Evolutionary conservation across 92 coral and sea anemone species (phyloP).

Genomic region (Palythoa caribaeorum): DNA sequence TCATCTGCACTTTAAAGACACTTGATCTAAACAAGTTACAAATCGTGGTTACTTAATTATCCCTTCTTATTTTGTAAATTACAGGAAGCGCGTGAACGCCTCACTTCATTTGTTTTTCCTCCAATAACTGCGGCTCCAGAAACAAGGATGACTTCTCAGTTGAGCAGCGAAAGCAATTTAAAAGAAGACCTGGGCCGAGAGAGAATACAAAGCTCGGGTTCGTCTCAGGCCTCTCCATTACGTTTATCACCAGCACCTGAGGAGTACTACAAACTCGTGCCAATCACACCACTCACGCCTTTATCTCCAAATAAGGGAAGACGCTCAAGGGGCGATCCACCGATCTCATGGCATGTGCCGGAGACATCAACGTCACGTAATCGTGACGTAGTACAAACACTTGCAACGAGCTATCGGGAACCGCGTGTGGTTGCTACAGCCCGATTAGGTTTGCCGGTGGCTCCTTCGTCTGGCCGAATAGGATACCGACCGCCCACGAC

Average conservation of each 20-base stretch:
- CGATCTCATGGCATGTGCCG: constrained; percentile 85
- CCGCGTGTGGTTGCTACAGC: constrained; percentile 80
- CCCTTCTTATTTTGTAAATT: background rate
- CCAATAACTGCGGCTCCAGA: constrained; percentile 7
- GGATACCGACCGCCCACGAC: constrained; percentile 35
- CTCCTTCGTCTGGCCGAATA: constrained; percentile 29
- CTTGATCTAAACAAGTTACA: no score
- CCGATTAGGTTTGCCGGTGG: constrained; percentile 40
- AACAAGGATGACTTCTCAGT: constrained; percentile 11
- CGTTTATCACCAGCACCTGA: constrained; percentile 93
- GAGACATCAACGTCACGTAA: constrained; percentile 76
- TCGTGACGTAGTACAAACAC: constrained; percentile 82
- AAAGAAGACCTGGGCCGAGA: constrained; percentile 47
- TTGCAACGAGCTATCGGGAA: constrained; percentile 75
- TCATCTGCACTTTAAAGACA: no score
- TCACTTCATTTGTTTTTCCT: constrained; percentile 26
- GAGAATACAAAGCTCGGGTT: constrained; percentile 42
- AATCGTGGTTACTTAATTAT: no score
- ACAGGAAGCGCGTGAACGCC: constrained; percentile 23
- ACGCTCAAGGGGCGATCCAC: constrained; percentile 50
- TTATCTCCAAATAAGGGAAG: constrained; percentile 63
- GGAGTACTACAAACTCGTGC: constrained; percentile 86
- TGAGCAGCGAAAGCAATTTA: constrained; percentile 24
- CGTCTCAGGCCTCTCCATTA: constrained; percentile 70
- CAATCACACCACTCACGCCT: constrained; percentile 76